Evolutionary conservation across 2,888 invertebrate species (phyloP).

Genomic region (Drosophila greeni): DNA sequence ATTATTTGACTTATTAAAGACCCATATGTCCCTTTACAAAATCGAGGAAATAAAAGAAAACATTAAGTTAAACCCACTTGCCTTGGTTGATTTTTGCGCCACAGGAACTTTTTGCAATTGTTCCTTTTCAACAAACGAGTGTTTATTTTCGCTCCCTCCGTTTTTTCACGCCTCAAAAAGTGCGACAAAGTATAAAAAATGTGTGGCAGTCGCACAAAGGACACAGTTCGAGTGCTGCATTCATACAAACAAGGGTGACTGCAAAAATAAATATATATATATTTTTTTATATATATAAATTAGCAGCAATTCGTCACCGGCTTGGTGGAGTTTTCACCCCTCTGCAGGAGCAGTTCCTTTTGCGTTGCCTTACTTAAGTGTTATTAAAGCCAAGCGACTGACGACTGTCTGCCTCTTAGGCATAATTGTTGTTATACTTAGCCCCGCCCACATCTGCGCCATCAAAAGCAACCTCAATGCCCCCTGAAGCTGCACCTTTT

Average conservation of each 20-base stretch:
- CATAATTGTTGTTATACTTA: constrained; percentile 74
- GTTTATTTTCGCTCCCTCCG: constrained; percentile 36
- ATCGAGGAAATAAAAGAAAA: neutral
- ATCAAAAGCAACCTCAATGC: no score
- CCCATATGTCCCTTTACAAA: neutral
- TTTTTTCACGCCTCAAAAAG: constrained; percentile 60
- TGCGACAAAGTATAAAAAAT: constrained; percentile 49
- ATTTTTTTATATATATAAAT: constrained; percentile 49
- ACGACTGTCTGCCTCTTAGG: constrained; percentile 55
- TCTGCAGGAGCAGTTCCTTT: constrained; percentile 16
- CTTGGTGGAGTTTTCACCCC: constrained; percentile 34
- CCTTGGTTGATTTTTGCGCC: constrained; percentile 1
- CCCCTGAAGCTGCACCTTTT: constrained; percentile 54
- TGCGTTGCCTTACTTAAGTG: constrained; percentile 50
- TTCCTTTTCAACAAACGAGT: constrained; percentile 9
- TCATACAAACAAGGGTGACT: constrained; percentile 16
- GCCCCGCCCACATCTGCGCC: constrained; percentile 15
- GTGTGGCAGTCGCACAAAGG: constrained; percentile 36
- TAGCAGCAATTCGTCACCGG: constrained; percentile 67
- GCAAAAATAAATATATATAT: constrained; percentile 2
- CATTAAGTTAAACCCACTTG: constrained; percentile 1
- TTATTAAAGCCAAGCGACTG: constrained; percentile 59
- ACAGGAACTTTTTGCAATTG: constrained; percentile 10
- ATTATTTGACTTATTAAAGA: neutral
- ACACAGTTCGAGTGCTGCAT: constrained; percentile 26